Evolutionary conservation across 1,140 invertebrate genomes (phyloP), one percentile per base, ranked within the genome.

Genomic region (Philotrypesis tridentata): DNA sequence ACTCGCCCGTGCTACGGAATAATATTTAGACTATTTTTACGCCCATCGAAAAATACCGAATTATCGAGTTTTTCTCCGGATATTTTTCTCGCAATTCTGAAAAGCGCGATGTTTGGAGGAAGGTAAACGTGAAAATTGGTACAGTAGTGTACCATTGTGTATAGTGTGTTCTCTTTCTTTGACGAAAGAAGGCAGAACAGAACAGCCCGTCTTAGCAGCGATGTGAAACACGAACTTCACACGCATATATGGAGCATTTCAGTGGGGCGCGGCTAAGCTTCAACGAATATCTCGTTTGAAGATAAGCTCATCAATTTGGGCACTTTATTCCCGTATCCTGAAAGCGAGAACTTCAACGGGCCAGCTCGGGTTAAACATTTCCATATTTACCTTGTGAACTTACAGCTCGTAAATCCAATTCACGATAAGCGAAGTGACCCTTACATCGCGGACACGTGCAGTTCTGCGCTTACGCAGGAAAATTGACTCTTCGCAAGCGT

Each of bases 301-400:
- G n/a, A 80, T 67, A 55, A 67, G 60, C 79, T 74, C 70, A 80
- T 80, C 79, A 60, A 80, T 80, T 65, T 80, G 33, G 60, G 17
- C 33, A 43, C 70, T 80, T 80, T 74, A 67, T 73, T 55, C 71
- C 17, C 60, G 70, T 73, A 74, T 74, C 37, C 74, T 80, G 55
- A 67, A 74, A 80, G 79, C 71, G 79, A 80, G 79, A 80, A 80
- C 79, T 80, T 80, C 8, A 74, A 80, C 70, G 55, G 79, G 79
- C 71, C 25, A 65, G 67, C 71, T 27, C 25, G 17, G 25, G 71
- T 80, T 74, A 80, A 80, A 80, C 40, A 74, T 65, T 72, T 76
- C 29, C 81, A n/a, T 55, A 55, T 55, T 55, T 55, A 55, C 48
- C 3, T 37, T 37, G 3, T 9, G 9, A n/a, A 43, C 40, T 43